Evolutionary conservation across 2,797 vertebrate genomes (phyloP), one percentile per base, ranked within the genome.

Genomic region (Danio tinwini): DNA sequence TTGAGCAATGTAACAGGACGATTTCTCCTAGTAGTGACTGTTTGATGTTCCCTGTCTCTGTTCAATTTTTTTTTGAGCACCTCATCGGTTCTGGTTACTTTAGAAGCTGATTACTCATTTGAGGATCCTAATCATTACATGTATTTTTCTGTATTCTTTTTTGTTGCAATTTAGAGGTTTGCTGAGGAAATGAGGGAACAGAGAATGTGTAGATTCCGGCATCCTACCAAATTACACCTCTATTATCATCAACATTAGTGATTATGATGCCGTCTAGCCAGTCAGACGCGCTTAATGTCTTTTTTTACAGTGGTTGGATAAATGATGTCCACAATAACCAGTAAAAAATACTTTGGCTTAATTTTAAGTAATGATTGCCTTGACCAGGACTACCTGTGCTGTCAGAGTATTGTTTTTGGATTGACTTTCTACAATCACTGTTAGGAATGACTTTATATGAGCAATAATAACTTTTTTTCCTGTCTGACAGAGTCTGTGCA

Each of bases 11-110:
- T 39, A 45, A 45, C 52, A 74, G 19, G 17, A 67, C 47, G 50
- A 64, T 42, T 42, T 78, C 62, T 82, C 50, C 64, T 80, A 44
- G 50, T 45, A 45, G 42, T 16, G 42, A 39, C 56, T 11, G 69
- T 83, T 83, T 82, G 58, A 83, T 72, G 84, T 85, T 56, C 47
- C 39, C 67, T 70, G 74, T 55, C 62, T 77, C 70, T 52, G 68
- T 37, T 84, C 78, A n/a, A n/a, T n/a, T 64, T 81, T 72, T 74
- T 44, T 63, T 67, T 78, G 77, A 75, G 50, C 19, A 12, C 62
- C 71, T 58, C 39, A 39, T 85, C 70, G 70, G 63, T 80, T 85
- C 82, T 82, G 78, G 78, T 85, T 87, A 78, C 81, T 52, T 76
- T 44, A 75, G 19, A 75, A 76, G 55, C 40, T 13, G 62, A 71